A percentile compares a stretch with the other conserved stretches of the same genome.
These are phyloP conservation scores for Chalcis sispes DNA, from an alignment of 2,888 invertebrate species.

Conservation along the genomic window DNA sequence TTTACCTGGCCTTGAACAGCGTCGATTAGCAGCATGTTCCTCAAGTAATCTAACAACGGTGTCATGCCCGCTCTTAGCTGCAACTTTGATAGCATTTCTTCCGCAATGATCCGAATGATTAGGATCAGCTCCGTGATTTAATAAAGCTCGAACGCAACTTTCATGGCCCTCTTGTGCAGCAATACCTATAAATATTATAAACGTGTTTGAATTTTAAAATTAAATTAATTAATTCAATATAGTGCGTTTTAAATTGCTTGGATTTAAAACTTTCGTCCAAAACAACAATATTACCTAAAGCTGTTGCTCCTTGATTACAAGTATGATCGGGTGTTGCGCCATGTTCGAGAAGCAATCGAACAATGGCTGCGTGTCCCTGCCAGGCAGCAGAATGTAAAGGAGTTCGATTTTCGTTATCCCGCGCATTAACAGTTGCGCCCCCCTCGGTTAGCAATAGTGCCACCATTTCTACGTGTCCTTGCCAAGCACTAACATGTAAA, in stretches of 20 bases:
- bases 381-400: slow-evolving; percentile 96
- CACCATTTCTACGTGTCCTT: slow-evolving; percentile 96
- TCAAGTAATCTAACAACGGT: slow-evolving; percentile 89
- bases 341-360: slow-evolving; percentile 86
- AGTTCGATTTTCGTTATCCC: slow-evolving; percentile 91
- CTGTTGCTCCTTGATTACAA: slow-evolving; percentile 97
- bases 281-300: slow-evolving; percentile 80
- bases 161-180: slow-evolving; percentile 98
- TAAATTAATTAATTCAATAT: not conserved
- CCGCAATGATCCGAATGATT: slow-evolving; percentile 91
- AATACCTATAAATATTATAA: slow-evolving; percentile 81
- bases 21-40: slow-evolving; percentile 77
- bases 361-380: slow-evolving; percentile 93
- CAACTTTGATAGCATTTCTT: slow-evolving; percentile 91
- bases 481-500: slow-evolving; percentile 94
- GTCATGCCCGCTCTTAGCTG: slow-evolving; percentile 93
- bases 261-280: too few species aligned
- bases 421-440: slow-evolving; percentile 91
- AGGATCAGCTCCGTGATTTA: slow-evolving; percentile 91
- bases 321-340: slow-evolving; percentile 92
- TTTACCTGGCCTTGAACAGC: slow-evolving; percentile 70
- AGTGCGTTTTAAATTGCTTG: too few species aligned
- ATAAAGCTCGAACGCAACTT: slow-evolving; percentile 89
- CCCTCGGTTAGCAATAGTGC: slow-evolving; percentile 87
- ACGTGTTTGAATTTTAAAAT: not conserved